Base-by-base conservation (phyloP, 2,888 invertebrate species). In the Drosophila fungiperda region DNA sequence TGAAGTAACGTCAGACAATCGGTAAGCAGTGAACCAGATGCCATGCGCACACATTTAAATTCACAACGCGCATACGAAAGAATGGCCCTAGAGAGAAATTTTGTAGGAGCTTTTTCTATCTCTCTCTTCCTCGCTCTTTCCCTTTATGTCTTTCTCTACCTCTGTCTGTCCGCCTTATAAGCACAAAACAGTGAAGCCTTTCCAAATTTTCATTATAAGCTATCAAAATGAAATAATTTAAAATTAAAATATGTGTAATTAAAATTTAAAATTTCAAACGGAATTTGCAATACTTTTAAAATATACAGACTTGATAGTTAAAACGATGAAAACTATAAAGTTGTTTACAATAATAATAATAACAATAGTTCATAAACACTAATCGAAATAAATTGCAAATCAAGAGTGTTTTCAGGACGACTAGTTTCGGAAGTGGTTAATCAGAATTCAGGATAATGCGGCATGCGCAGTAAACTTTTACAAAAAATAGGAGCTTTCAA, bases 11-110 rank as follows among this genome's bases (percentile, higher is more conserved):
- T n/a, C 58, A 53, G 17, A 58, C 52, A 40, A 45, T 60, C 23
- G 15, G 40, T 49, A 17, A 33, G 32, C 9, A 33, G 26, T 57
- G 23, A 61, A 23, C 26, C 26, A n/a, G 26, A 48, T 29, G 45
- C n/a, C 48, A 61, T 68, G 64, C 57, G 78, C 65, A 81, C 49
- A 36, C 32, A 68, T 70, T 78, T 45, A 70, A 65, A 80, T 89
- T 76, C 88, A 38, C 45, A 72, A n/a, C 70, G 83, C 90, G 90
- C 88, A 87, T 80, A 81, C 73, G 62, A n/a, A 49, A 53, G 57
- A 71, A 50, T 32, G 45, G 40, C 55, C 32, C 15, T 40, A 76
- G 58, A 68, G 71, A 60, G n/a, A 55, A 58, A 26, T 6, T 45
- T 26, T 20, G 3, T 9, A 26, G 55, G 42, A 63, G 20, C 20